Evolutionary conservation across 2,113 vertebrate species (phyloP), one percentile per base, ranked within the genome.

Genomic region (Ammodytes marinus): DNA sequence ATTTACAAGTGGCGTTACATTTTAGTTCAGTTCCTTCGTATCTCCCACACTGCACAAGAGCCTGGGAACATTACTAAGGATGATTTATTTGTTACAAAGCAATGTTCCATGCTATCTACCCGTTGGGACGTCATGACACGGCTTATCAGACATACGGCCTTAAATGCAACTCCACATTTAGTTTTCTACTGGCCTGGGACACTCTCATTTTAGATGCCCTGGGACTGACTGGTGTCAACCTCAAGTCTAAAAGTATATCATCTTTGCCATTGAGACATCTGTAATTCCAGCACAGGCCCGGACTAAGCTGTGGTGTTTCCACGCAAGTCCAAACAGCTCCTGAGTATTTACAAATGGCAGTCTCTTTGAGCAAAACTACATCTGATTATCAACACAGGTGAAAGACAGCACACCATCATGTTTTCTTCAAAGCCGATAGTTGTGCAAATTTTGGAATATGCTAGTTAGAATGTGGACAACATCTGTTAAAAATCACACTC

Each of bases 291-390:
- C 4, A 49, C n/a, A 54, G 2, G 27, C 27, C 27, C 27, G 27
- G 27, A 27, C 27, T 27, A 27, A 27, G 27, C 27, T 27, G 27
- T 27, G 46, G 45, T 53, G 8, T 42, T 54, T 69, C 42, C 8
- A 8, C 35, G 54, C 57, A 8, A 73, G 73, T 60, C 40, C 7
- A 0, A 46, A 74, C 81, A 78, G 43, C 69, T 88, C 65, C 60
- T 57, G 3, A 14, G 13, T 57, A 43, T 42, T 73, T 43, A 68
- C 11, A 13, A 17, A 37, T 46, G 17, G 9, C 8, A 65, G 52
- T 0, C 10, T 47, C 7, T 10, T 53, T 14, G 42, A 50, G 10
- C 49, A 59, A 69, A 77, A 43, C 35, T 35, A 69, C 40, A 60
- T 35, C 58, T 69, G 4, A 14, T 14, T 5, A 27, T n/a, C 67